Evolutionary conservation across 2,888 invertebrate species (phyloP), one percentile per base, ranked within the genome.

Genomic region (Melanostoma mellinum): DNA sequence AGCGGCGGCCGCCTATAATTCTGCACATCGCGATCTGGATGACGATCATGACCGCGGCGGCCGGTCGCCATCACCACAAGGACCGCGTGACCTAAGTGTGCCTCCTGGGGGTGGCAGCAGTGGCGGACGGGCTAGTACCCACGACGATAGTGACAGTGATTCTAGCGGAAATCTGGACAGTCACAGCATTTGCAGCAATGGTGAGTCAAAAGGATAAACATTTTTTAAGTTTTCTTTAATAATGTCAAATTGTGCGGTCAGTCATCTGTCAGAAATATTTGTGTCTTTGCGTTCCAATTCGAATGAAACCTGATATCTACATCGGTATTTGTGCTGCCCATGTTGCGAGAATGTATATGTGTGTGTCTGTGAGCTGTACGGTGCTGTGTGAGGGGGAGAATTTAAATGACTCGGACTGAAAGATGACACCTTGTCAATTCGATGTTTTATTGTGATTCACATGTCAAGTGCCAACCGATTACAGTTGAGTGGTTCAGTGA

Each of bases 61-160:
- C 3, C 88, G 91, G 32, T 91, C 92, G n/a, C 91, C 90, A 42
- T 91, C 91, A n/a, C 91, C 91, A 3, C 88, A 87, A 69, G 87
- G 87, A 68, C 86, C 88, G 20, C 85, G 88, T 6, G 89, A 89
- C 85, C 80, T 89, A 46, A 88, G 87, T 67, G 87, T 88, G 40
- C 88, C 86, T 44, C 80, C 76, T 38, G 84, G 84, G 9, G 84
- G 84, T 32, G 78, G 82, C 48, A 76, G 82, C 79, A 90, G 90
- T 75, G 91, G 91, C 33, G 90, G 91, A 80, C 89, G 89, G 81
- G 89, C 90, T 56, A 89, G 89, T 86, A 89, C 89, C 46, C 89
- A 90, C 79, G 91, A 91, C 75, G 91, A 91, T 77, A 91, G 91
- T 87, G 91, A 91, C 86, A 91, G 91, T 86, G 91, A 91, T 77